phyloP scores from a whole-genome alignment of 1,140 invertebrate species.

The Vollenhovia emeryi region DNA sequence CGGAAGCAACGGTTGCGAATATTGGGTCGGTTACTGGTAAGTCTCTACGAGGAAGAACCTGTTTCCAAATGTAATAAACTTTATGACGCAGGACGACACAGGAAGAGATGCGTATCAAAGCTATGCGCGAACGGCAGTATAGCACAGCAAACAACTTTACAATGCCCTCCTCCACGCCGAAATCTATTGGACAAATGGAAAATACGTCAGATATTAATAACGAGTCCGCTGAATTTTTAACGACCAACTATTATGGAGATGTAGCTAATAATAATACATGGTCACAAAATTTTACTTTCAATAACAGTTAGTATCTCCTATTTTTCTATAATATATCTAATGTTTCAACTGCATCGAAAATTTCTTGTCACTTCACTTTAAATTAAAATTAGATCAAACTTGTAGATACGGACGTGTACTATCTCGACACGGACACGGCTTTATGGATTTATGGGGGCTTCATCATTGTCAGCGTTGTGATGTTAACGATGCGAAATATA shows the following conservation, averaged over 20 bases:
- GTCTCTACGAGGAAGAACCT: not conserved
- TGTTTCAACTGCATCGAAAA: not conserved
- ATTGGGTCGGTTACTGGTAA: conserved; percentile 87
- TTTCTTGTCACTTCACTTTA: not conserved
- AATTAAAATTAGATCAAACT: conserved; percentile 34
- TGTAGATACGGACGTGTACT: conserved; percentile 38
- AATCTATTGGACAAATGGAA: conserved; percentile 3
- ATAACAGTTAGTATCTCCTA: conserved; percentile 60
- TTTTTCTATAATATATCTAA: not conserved
- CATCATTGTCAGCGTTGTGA: conserved; percentile 76
- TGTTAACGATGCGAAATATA: conserved; percentile 82
- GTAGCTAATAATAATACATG: not conserved
- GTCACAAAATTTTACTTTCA: conserved; percentile 79
- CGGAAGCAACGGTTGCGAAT: conserved; percentile 86
- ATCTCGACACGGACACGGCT: conserved; percentile 73
- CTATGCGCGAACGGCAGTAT: not conserved
- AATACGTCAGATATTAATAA: conserved; percentile 2
- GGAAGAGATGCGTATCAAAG: conserved; percentile 73
- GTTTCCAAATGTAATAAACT: not conserved
- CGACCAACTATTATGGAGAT: not conserved
- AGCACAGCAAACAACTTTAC: not conserved
- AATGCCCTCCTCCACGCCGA: not conserved
- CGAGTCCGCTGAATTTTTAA: not conserved
- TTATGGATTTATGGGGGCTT: conserved; percentile 83
- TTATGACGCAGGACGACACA: conserved; percentile 80